A percentile compares a stretch with the other conserved stretches of the same genome.
Evolutionary conservation across 2,113 vertebrate species (phyloP).

Genomic region (Gavia stellata): DNA sequence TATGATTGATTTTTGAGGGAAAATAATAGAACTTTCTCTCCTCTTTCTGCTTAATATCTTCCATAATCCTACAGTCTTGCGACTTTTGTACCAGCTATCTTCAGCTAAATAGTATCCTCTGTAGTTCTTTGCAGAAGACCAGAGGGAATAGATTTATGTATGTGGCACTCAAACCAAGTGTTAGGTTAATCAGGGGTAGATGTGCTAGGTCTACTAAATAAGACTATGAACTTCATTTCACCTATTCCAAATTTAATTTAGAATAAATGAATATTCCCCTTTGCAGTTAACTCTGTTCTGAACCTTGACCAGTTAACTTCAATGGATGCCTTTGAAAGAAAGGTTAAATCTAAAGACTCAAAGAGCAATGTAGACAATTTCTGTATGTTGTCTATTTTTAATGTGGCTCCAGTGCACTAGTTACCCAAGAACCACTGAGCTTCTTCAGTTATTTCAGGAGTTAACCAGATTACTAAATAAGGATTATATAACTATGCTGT

Average conservation of each 20-base stretch:
- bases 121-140: background rate
- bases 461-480: background rate
- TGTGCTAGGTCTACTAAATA: background rate
- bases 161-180: background rate
- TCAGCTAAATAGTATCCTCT: background rate
- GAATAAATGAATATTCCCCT: background rate
- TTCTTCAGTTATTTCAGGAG: background rate
- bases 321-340: background rate
- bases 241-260: background rate
- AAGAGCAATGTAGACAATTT: background rate
- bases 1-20: background rate
- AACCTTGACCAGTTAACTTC: background rate
- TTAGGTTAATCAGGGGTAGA: background rate
- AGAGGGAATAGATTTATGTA: background rate
- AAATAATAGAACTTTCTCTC: background rate
- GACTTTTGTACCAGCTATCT: background rate
- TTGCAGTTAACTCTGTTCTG: background rate
- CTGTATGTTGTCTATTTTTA: background rate
- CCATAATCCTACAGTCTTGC: background rate
- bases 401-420: background rate
- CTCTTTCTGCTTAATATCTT: background rate
- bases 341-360: background rate
- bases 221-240: background rate
- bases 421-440: background rate
- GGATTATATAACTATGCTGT: background rate